A percentile compares a stretch with the other conserved stretches of the same genome.
Conservation (phyloP, 2,888 invertebrate genomes). For the Tanytarsus gracilentus region DNA sequence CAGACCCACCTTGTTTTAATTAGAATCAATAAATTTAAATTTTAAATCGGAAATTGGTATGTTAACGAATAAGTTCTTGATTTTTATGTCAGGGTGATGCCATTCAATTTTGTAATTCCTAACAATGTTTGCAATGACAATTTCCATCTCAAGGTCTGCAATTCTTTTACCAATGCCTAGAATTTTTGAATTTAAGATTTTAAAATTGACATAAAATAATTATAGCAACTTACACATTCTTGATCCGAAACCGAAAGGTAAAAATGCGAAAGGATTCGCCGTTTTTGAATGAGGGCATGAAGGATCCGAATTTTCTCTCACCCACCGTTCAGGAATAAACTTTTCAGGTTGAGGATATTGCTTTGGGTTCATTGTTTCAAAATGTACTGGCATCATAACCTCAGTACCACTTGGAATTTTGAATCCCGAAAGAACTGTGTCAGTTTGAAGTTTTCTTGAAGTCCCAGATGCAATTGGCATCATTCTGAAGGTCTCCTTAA, state of each 20-base stretch:
- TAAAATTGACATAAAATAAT: too few relatives aligned
- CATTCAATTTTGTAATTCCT: constrained; percentile 9
- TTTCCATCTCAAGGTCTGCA: constrained; percentile 17
- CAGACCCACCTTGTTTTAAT: too few relatives aligned
- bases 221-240: too few relatives aligned
- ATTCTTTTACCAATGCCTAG: constrained; percentile 10
- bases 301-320: constrained; percentile 39
- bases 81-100: constrained; percentile 14
- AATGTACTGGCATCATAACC: constrained; percentile 46
- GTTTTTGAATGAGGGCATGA: constrained; percentile 40
- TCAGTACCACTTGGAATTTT: constrained; percentile 52
- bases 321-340: constrained; percentile 64
- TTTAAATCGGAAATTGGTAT: constrained; percentile 38
- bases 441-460: constrained; percentile 46
- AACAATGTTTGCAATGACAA: neutral
- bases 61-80: constrained; percentile 34
- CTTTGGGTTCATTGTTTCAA: constrained; percentile 52
- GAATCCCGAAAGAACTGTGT: constrained; percentile 55
- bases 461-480: constrained; percentile 52
- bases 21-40: constrained; percentile 40
- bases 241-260: constrained; percentile 59
- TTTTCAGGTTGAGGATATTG: constrained; percentile 50
- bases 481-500: constrained; percentile 61
- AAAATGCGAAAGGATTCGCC: constrained; percentile 52
- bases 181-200: too few relatives aligned